Conservation (phyloP, 2,797 vertebrate genomes). For the Thamnophis elegans region DNA sequence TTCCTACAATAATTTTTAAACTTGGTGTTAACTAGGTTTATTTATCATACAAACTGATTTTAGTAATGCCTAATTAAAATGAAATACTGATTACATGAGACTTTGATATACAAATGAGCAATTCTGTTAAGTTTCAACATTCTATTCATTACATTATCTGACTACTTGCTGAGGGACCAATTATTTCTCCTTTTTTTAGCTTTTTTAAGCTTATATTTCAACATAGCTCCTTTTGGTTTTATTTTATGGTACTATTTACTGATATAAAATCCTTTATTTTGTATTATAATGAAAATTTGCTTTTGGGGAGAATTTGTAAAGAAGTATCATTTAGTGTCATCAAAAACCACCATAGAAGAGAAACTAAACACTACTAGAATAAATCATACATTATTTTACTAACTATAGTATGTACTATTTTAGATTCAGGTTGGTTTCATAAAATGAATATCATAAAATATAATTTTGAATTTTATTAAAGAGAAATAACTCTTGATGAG, state of each 20-base stretch:
- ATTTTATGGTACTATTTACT: not conserved
- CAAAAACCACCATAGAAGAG: not conserved
- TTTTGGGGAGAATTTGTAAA: not conserved
- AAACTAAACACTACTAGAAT: not conserved
- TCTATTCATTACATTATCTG: not conserved
- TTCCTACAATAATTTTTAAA: slow-evolving; percentile 75
- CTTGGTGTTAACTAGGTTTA: slow-evolving; percentile 65
- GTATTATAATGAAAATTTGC: not conserved
- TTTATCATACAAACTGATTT: slow-evolving; percentile 56
- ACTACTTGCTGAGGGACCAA: not conserved
- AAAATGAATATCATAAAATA: not conserved
- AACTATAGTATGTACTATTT: not conserved
- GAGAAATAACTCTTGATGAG: not conserved
- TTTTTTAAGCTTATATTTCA: not conserved
- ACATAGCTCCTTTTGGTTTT: not conserved
- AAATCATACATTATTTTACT: not conserved
- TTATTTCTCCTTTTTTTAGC: not conserved
- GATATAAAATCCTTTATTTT: not conserved
- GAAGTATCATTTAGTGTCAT: not conserved
- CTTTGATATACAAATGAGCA: slow-evolving; percentile 10
- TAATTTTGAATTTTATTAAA: not conserved
- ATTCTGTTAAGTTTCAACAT: slow-evolving; percentile 19
- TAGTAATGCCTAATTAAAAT: slow-evolving; percentile 10
- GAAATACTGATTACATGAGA: slow-evolving; percentile 31
- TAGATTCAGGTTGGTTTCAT: not conserved